phyloP scores from a whole-genome alignment of 2,113 vertebrate genomes.

The Arizona elegans region DNA sequence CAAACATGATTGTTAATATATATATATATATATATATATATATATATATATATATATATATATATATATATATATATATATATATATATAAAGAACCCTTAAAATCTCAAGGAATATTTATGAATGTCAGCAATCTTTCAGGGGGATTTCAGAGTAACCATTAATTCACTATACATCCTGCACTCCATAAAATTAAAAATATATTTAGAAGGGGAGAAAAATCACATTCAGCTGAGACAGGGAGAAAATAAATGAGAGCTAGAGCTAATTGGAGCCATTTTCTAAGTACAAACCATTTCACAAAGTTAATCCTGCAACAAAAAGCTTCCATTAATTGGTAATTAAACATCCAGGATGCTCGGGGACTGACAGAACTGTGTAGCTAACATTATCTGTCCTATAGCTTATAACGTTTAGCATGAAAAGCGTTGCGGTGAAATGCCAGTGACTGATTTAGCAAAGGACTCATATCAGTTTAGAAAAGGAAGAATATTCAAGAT shows the following conservation, averaged over 20 bases:
- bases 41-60: too few relatives aligned
- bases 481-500: constrained; percentile 16
- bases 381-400: constrained; percentile 41
- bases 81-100: not conserved
- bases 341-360: constrained; percentile 51
- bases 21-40: too few relatives aligned
- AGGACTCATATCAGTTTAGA: constrained; percentile 20
- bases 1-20: not conserved
- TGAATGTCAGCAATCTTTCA: not conserved
- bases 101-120: not conserved
- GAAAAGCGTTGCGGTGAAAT: not conserved
- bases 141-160: not conserved
- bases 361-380: constrained; percentile 40
- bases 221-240: constrained; percentile 15
- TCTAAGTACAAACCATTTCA: constrained; percentile 49
- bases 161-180: not conserved
- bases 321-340: constrained; percentile 53
- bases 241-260: constrained; percentile 45
- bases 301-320: constrained; percentile 38
- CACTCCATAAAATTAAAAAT: not conserved
- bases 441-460: constrained; percentile 23
- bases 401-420: not conserved
- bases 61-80: too few relatives aligned
- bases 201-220: not conserved
- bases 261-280: constrained; percentile 52